Evolutionary conservation across 2,113 vertebrate genomes (phyloP).

Genomic region (Engraulis encrasicolus): DNA sequence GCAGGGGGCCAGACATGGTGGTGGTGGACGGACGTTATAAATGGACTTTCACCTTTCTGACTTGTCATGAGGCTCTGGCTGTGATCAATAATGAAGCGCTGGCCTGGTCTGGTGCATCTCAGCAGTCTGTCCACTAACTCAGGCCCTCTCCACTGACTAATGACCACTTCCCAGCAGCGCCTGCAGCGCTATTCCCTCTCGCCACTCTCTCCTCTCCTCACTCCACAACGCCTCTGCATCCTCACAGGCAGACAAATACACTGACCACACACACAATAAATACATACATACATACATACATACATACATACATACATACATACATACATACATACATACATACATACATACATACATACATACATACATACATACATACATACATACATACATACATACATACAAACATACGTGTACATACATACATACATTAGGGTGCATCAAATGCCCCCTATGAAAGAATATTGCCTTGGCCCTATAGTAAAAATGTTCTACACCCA

Average conservation of each 20-base stretch:
- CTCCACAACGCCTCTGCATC: neutral
- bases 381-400: neutral
- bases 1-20: neutral
- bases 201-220: neutral
- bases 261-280: neutral
- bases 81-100: neutral
- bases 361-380: neutral
- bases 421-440: too few relatives aligned
- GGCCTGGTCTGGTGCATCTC: too few relatives aligned
- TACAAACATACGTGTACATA: neutral
- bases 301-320: neutral
- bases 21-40: neutral
- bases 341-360: neutral
- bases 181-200: neutral
- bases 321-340: neutral
- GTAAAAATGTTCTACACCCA: too few relatives aligned
- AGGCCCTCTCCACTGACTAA: neutral
- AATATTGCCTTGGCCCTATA: too few relatives aligned
- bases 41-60: neutral
- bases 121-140: neutral
- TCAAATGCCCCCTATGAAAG: too few relatives aligned
- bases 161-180: neutral
- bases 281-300: neutral
- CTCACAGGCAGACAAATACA: neutral
- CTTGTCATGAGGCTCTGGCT: neutral